These are phyloP conservation scores for Lycaon pictus DNA, from an alignment of 2,113 vertebrate genomes.

Conservation along the genomic window DNA sequence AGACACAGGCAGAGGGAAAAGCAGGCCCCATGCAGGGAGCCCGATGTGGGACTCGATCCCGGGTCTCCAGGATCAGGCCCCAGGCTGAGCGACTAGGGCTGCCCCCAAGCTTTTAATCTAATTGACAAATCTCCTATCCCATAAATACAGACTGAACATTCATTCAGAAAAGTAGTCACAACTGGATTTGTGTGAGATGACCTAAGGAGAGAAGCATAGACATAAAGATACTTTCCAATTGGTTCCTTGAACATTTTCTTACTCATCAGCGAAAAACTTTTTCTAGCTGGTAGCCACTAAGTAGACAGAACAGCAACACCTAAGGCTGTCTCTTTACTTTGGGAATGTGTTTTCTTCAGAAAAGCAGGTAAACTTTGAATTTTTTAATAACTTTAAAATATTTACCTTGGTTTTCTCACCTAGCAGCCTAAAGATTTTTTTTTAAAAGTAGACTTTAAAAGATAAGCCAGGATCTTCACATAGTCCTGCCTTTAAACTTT, in stretches of 20 bases:
- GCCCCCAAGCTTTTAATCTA: background rate
- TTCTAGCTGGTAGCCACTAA: background rate
- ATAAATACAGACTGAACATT: too few species aligned
- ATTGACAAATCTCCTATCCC: background rate
- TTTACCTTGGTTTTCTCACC: conserved; percentile 8
- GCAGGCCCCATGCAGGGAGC: too few species aligned
- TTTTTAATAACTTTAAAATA: conserved; percentile 2
- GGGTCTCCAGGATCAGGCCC: too few species aligned
- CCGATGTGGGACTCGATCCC: too few species aligned
- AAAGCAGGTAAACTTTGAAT: conserved; percentile 41
- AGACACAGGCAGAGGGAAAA: too few species aligned
- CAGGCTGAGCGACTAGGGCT: too few species aligned
- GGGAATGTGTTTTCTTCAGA: conserved; percentile 1
- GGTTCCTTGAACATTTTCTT: background rate
- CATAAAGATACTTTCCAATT: background rate
- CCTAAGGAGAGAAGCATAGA: background rate
- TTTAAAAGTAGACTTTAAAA: conserved; percentile 29
- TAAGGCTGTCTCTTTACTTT: background rate
- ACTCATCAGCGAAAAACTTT: background rate
- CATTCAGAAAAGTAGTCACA: background rate
- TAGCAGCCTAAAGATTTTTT: background rate
- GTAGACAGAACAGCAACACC: background rate
- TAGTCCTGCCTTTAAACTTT: background rate
- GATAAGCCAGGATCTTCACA: background rate
- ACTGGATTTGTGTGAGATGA: background rate